A percentile compares a stretch with the other conserved stretches of the same genome.
These are phyloP conservation scores for Archocentrus centrarchus DNA, from an alignment of 2,113 vertebrate genomes.

Conservation along the genomic window DNA sequence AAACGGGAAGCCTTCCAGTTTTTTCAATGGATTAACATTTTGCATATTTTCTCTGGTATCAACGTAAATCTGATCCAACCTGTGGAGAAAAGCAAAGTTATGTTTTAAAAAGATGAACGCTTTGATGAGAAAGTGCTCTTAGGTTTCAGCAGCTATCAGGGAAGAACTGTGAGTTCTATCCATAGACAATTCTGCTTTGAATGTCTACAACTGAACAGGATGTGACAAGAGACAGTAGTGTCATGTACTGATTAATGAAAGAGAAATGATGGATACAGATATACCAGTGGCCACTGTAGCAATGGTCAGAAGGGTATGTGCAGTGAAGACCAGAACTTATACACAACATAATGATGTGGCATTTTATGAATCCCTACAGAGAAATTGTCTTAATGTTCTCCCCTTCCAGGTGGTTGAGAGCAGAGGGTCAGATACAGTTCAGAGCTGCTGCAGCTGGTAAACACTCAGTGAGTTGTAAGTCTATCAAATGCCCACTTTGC, in stretches of 20 bases:
- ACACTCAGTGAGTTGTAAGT: constrained; percentile 5
- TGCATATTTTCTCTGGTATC: constrained; percentile 1
- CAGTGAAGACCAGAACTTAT: constrained; percentile 29
- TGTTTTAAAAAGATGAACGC: background rate
- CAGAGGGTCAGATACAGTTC: constrained; percentile 54
- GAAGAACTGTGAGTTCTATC: background rate
- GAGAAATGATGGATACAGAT: constrained; percentile 2
- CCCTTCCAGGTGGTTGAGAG: constrained; percentile 54
- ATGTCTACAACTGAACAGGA: background rate
- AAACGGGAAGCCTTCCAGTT: constrained; percentile 18
- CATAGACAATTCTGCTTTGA: background rate
- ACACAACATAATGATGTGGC: constrained; percentile 45
- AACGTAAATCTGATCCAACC: constrained; percentile 18
- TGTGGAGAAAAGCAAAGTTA: background rate
- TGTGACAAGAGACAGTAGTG: background rate
- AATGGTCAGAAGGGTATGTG: background rate
- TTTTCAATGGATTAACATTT: constrained; percentile 41
- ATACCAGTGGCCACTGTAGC: background rate
- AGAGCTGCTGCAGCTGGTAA: constrained; percentile 35
- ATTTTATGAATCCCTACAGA: constrained; percentile 52
- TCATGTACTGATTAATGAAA: background rate
- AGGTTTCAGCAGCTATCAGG: background rate
- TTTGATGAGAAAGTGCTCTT: background rate
- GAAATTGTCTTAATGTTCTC: constrained; percentile 52
- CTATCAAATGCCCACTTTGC: background rate